Conservation (phyloP, 2,797 vertebrate species). For the Bovichtus variegatus region DNA sequence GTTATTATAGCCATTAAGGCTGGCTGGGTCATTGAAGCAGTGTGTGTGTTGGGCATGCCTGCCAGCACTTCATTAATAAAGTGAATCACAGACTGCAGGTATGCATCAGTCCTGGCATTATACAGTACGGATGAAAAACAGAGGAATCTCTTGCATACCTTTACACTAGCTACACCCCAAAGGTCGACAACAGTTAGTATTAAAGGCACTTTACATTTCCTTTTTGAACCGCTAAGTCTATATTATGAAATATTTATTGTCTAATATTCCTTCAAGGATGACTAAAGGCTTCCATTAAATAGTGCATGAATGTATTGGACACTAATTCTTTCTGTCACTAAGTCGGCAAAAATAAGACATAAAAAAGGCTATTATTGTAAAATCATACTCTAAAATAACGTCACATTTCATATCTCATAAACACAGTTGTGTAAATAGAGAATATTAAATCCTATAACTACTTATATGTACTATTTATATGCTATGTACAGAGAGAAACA, state of each 20-base stretch:
- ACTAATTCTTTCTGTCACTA: slow-evolving; percentile 23
- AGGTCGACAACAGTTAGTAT: slow-evolving; percentile 52
- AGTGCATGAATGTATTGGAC: slow-evolving; percentile 13
- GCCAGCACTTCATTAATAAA: slow-evolving; percentile 81
- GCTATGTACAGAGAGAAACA: too few species aligned
- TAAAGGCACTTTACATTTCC: slow-evolving; percentile 46
- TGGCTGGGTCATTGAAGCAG: slow-evolving; percentile 62
- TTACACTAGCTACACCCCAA: slow-evolving; percentile 28
- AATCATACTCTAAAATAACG: not conserved
- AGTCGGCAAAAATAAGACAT: slow-evolving; percentile 14
- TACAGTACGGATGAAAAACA: slow-evolving; percentile 46
- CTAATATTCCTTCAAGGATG: slow-evolving; percentile 31
- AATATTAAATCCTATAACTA: slow-evolving; percentile 4
- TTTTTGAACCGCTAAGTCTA: slow-evolving; percentile 38
- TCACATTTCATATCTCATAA: slow-evolving; percentile 12
- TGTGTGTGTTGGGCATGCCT: slow-evolving; percentile 67
- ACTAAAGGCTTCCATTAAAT: slow-evolving; percentile 38
- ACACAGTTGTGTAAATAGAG: slow-evolving; percentile 12
- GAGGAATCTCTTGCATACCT: slow-evolving; percentile 29
- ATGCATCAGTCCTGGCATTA: slow-evolving; percentile 54
- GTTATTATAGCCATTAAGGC: slow-evolving; percentile 85
- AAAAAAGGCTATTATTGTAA: slow-evolving; percentile 9
- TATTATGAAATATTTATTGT: slow-evolving; percentile 49
- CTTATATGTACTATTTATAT: too few species aligned
- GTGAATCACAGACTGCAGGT: slow-evolving; percentile 69